Percentiles rank a stretch among this genome's conserved stretches.
These are phyloP conservation scores for Aquatica leii DNA, from an alignment of 2,888 invertebrate genomes.

Conservation along the genomic window DNA sequence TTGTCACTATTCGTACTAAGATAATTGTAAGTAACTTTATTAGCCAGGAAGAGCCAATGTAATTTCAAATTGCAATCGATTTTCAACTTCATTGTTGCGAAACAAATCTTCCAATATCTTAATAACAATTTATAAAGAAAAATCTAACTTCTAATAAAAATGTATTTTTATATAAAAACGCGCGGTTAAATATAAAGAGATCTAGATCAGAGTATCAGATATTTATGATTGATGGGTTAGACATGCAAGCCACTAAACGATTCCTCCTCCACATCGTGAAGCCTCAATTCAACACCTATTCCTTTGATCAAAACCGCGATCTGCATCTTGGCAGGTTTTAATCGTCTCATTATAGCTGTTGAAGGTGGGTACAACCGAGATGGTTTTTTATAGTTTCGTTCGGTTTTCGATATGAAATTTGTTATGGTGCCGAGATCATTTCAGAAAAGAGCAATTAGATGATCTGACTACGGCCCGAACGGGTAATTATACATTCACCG, in stretches of 20 bases:
- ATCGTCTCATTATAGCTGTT: slow-evolving; percentile 53
- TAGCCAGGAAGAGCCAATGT: background rate
- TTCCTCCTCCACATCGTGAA: slow-evolving; percentile 54
- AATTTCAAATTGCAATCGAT: background rate
- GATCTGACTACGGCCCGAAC: slow-evolving; percentile 13
- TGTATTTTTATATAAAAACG: slow-evolving; percentile 14
- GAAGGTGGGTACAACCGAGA: slow-evolving; percentile 50
- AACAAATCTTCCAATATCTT: background rate
- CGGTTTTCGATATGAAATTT: slow-evolving; percentile 27
- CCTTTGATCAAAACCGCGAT: slow-evolving; percentile 56
- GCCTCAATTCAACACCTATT: slow-evolving; percentile 59
- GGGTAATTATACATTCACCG: slow-evolving; percentile 33
- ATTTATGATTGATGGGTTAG: slow-evolving; percentile 58
- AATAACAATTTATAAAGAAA: background rate
- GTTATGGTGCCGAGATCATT: slow-evolving; percentile 26
- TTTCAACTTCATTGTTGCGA: slow-evolving; percentile 4
- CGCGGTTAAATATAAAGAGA: slow-evolving; percentile 52
- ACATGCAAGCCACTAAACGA: slow-evolving; percentile 54
- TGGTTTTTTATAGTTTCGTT: slow-evolving; percentile 27
- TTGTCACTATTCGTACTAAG: slow-evolving; percentile 14
- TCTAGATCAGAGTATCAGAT: slow-evolving; percentile 57
- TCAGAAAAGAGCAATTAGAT: slow-evolving; percentile 26
- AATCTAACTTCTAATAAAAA: background rate
- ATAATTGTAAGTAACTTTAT: slow-evolving; percentile 7
- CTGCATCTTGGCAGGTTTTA: slow-evolving; percentile 51